Conservation (phyloP, 2,797 vertebrate species). For the Esox lucius region DNA sequence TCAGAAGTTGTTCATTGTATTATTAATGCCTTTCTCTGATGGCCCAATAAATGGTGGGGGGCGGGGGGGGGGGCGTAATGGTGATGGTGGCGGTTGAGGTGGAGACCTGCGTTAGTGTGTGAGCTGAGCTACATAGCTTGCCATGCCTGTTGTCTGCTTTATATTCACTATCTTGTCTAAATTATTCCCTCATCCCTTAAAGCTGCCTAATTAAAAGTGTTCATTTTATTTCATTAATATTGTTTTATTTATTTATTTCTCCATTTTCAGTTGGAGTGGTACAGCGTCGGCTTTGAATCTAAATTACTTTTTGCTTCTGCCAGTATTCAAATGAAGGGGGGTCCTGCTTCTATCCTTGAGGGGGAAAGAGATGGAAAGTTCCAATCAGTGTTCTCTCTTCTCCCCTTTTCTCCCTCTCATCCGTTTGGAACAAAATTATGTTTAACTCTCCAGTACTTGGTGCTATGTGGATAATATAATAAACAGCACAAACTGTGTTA, state of each 20-base stretch:
- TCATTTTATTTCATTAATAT: slow-evolving; percentile 61
- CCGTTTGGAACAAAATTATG: background rate
- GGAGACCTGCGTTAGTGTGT: slow-evolving; percentile 28
- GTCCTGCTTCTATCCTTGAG: background rate
- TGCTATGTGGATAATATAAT: background rate
- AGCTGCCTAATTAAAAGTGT: slow-evolving; percentile 76
- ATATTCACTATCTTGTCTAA: slow-evolving; percentile 74
- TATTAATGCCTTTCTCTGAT: slow-evolving; percentile 32
- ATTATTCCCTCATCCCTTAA: slow-evolving; percentile 74
- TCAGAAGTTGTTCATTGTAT: slow-evolving; percentile 21
- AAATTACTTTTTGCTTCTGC: slow-evolving; percentile 33
- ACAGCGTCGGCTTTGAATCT: slow-evolving; percentile 41
- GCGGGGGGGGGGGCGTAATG: too few species aligned
- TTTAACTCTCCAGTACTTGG: background rate
- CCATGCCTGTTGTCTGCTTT: slow-evolving; percentile 65
- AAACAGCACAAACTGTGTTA: background rate
- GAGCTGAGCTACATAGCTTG: slow-evolving; percentile 36
- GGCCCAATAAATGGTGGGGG: slow-evolving; percentile 10
- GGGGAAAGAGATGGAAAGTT: background rate
- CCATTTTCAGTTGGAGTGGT: slow-evolving; percentile 43
- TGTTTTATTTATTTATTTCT: slow-evolving; percentile 52
- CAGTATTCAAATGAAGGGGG: background rate
- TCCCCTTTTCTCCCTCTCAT: background rate
- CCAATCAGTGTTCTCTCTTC: background rate
- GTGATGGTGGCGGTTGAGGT: background rate